phyloP scores from a whole-genome alignment of 2,888 invertebrate species.

The Druceiella hillmani region DNA sequence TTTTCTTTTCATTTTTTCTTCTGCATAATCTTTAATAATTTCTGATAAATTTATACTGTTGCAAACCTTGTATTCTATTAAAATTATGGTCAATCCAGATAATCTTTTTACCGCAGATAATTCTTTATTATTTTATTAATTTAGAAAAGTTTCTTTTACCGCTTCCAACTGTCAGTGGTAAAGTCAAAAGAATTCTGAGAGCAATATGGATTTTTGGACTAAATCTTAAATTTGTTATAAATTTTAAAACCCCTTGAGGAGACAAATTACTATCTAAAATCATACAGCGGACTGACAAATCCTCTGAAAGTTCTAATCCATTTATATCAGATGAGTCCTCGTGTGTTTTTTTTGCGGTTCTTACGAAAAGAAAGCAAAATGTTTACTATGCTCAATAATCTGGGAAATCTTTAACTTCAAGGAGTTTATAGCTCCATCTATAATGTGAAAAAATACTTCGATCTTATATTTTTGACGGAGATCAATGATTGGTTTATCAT shows the following conservation, averaged over 20 bases:
- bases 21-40: too few species aligned
- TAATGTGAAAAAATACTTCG: constrained; percentile 12
- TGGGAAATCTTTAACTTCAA: constrained; percentile 7
- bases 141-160: too few species aligned
- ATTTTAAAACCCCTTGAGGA: constrained; percentile 6
- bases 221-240: constrained; percentile 8
- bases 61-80: too few species aligned
- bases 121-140: too few species aligned
- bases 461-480: constrained; percentile 9
- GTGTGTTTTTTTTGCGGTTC: constrained; percentile 6
- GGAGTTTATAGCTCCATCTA: constrained; percentile 7
- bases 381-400: constrained; percentile 8
- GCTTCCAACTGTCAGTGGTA: too few species aligned
- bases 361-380: constrained; percentile 9
- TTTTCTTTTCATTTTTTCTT: too few species aligned
- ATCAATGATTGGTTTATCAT: constrained; percentile 12
- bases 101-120: too few species aligned
- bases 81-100: too few species aligned
- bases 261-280: constrained; percentile 9
- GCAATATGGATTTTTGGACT: constrained; percentile 1
- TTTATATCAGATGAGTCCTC: constrained; percentile 7
- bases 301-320: constrained; percentile 10
- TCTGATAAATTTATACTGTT: too few species aligned
- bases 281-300: constrained; percentile 5
- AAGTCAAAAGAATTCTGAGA: too few species aligned